Evolutionary conservation across 2,888 invertebrate species (phyloP).

Genomic region (Schizotus pectinicornis): DNA sequence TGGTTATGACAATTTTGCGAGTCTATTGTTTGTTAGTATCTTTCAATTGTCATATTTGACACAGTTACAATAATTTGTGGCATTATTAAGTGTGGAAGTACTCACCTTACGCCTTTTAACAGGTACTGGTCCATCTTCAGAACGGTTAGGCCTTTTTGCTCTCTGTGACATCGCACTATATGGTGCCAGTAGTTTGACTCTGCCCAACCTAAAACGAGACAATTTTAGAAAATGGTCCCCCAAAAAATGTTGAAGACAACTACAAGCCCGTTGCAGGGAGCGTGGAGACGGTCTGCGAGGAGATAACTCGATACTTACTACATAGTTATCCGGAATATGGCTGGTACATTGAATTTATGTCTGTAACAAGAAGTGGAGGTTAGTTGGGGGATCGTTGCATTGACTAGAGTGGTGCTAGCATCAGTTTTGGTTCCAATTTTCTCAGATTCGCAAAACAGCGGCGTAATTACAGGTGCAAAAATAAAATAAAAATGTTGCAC

Average conservation of each 20-base stretch:
- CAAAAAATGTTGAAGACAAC: neutral
- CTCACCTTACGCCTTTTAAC: constrained; percentile 79
- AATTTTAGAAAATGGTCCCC: neutral
- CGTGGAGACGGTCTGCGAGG: neutral
- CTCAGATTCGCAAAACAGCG: constrained; percentile 8
- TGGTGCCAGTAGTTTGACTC: constrained; percentile 53
- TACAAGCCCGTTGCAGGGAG: neutral
- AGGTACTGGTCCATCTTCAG: constrained; percentile 72
- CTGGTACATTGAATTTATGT: constrained; percentile 54
- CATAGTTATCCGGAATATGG: constrained; percentile 60
- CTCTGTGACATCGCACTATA: constrained; percentile 74
- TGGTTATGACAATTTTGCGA: neutral
- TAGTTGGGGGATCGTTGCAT: neutral
- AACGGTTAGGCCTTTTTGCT: constrained; percentile 76
- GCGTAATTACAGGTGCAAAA: constrained; percentile 10
- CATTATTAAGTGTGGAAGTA: constrained; percentile 44
- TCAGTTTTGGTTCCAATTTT: constrained; percentile 3
- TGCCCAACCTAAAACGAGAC: constrained; percentile 51
- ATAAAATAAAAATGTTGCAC: constrained; percentile 36
- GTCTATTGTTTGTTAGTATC: neutral
- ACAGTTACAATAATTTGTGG: neutral
- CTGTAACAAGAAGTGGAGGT: constrained; percentile 49
- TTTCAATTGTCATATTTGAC: no score
- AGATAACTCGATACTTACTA: constrained; percentile 61
- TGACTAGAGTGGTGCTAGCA: neutral